Percentiles rank a stretch among this genome's conserved stretches.
These are phyloP conservation scores for Athalia circularis DNA, from an alignment of 2,888 invertebrate genomes.

Conservation along the genomic window DNA sequence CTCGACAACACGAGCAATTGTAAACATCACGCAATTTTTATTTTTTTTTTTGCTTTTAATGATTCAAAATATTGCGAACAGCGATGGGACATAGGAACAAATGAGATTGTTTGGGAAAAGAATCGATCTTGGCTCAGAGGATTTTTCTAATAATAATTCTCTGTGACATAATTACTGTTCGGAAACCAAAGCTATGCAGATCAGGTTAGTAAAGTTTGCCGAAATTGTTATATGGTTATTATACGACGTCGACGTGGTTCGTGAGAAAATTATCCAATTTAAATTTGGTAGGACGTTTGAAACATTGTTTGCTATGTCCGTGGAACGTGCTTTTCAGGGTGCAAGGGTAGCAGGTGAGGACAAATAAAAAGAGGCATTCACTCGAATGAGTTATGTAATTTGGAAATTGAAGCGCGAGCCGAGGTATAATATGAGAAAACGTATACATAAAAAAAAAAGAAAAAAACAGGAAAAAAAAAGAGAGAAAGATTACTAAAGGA, in stretches of 20 bases:
- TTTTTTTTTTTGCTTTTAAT: no score
- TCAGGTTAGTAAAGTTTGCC: no score
- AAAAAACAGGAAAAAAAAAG: constrained; percentile 11
- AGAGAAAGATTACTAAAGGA: background rate
- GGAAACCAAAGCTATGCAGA: no score
- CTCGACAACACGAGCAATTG: no score
- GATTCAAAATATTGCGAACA: no score
- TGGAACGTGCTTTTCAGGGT: background rate
- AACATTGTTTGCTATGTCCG: constrained; percentile 19
- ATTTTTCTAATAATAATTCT: no score
- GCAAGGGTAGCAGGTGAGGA: background rate
- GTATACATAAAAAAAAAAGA: background rate
- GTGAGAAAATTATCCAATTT: constrained; percentile 33
- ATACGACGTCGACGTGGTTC: background rate
- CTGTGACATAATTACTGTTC: no score
- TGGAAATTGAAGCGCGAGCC: constrained; percentile 15
- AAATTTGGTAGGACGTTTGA: constrained; percentile 23
- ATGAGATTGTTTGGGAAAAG: no score
- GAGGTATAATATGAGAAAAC: background rate
- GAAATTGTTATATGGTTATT: no score
- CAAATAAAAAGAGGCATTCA: constrained; percentile 25
- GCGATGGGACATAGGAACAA: no score
- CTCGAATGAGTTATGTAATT: constrained; percentile 35
- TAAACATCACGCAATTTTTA: no score
- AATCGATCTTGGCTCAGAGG: no score